Base-by-base conservation (phyloP, 2,797 vertebrate species). In the Rallus crepitans region DNA sequence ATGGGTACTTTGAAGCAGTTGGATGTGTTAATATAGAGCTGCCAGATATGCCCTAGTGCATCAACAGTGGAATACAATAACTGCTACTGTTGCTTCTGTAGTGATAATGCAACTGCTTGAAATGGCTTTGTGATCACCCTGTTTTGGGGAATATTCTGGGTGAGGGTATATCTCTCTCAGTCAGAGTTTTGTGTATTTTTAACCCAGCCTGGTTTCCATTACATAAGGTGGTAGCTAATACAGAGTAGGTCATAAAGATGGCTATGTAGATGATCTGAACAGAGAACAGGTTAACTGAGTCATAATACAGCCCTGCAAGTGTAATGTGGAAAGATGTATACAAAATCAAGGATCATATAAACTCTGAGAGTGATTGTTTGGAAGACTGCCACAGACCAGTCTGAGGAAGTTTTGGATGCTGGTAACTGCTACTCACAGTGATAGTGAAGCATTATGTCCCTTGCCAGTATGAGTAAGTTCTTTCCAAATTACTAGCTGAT, bases 1-100 rank as follows among this genome's bases (percentile, higher is more conserved):
- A 92, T 94, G 95, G 47, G 76, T 33, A 84, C 85, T 95, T 73
- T 82, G 95, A 96, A 79, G 87, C 91, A 84, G 77, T 72, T 83
- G 82, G 57, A 69, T 88, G 53, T 85, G 90, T 94, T 90, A 65
- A 85, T 89, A 37, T 15, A 93, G 94, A 92, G 71, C 91, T 95
- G 91, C 88, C 93, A 90, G 77, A 82, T 92, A 82, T 27, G 75
- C 68, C 77, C 89, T 25, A n/a, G 60, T 87, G 57, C 71, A 68
- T 91, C 91, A 90, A 2, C 86, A 48, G 50, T 94, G 78, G 73
- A 90, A 64, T 27, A 94, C 83, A 93, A 71, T 87, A 31, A 82
- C 64, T 64, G 60, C 93, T 70, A 42, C 82, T 92, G 90, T 84
- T 79, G 39, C 48, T 90, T 90, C 42, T 84, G 57, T 60, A 81